A percentile compares a stretch with the other conserved stretches of the same genome.
Conservation (phyloP, 2,113 vertebrate genomes). For the Girardinichthys multiradiatus region DNA sequence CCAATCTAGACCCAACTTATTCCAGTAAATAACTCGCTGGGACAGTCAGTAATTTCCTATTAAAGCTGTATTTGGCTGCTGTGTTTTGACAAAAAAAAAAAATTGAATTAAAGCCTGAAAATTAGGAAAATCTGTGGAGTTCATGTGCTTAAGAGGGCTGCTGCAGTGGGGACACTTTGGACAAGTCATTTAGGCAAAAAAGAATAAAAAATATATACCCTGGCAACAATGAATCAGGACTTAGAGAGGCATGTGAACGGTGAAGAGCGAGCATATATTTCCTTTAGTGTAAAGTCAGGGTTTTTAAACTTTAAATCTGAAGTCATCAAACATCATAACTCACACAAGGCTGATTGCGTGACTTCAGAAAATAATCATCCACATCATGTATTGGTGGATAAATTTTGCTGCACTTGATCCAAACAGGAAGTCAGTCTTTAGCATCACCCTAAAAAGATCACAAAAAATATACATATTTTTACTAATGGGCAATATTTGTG, state of each 20-base stretch:
- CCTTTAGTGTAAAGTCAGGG: not conserved
- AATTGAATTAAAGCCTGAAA: too few relatives aligned
- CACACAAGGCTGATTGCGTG: not conserved
- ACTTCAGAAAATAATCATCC: not conserved
- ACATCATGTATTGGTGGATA: not conserved
- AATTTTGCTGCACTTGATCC: not conserved
- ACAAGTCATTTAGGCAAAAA: not conserved
- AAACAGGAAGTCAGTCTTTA: not conserved
- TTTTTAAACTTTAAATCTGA: not conserved
- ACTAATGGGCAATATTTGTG: not conserved
- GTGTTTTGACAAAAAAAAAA: not conserved
- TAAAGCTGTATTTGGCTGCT: conserved; percentile 35
- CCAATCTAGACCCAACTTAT: not conserved
- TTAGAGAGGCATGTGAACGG: not conserved
- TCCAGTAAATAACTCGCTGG: conserved; percentile 9
- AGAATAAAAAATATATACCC: not conserved
- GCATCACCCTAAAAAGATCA: too few relatives aligned
- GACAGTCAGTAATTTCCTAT: conserved; percentile 4
- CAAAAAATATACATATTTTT: not conserved
- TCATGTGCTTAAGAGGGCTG: conserved; percentile 58
- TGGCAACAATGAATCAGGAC: not conserved
- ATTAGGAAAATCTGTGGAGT: conserved; percentile 28
- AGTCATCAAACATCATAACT: not conserved
- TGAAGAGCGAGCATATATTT: not conserved
- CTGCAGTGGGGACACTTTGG: conserved; percentile 28